Percentiles rank a stretch among this genome's conserved stretches.
These are phyloP conservation scores for Mermis nigrescens DNA, from an alignment of 2,888 invertebrate genomes.

Conservation along the genomic window DNA sequence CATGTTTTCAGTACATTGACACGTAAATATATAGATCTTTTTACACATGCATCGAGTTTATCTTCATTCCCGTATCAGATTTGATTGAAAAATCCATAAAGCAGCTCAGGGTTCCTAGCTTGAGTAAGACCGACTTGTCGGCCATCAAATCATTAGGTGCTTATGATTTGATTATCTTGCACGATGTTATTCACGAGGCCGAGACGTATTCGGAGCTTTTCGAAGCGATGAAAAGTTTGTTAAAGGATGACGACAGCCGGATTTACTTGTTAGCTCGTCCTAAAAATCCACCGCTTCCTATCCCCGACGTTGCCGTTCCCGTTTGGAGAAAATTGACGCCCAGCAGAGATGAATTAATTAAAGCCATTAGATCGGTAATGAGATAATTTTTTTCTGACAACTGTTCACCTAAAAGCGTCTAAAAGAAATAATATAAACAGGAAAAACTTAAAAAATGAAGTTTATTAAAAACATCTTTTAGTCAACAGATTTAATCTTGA, in stretches of 20 bases:
- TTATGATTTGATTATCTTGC: constrained; percentile 11
- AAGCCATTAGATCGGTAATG: constrained; percentile 2
- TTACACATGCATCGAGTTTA: too few species aligned
- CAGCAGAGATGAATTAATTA: constrained; percentile 11
- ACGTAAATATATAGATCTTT: too few species aligned
- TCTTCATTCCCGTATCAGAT: background rate
- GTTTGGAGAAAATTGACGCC: constrained; percentile 12
- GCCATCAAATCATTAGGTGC: constrained; percentile 6
- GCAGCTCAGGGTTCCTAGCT: background rate
- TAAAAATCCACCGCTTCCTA: constrained; percentile 13
- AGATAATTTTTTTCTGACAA: too few species aligned
- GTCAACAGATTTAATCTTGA: too few species aligned
- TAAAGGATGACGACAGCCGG: constrained; percentile 4
- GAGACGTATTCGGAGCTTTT: constrained; percentile 1
- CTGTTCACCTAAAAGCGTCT: too few species aligned
- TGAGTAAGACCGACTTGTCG: background rate
- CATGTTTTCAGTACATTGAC: too few species aligned
- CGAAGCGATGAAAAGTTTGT: background rate
- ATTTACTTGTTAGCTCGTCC: constrained; percentile 10
- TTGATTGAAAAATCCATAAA: background rate
- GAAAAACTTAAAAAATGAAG: too few species aligned
- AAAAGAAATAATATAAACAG: too few species aligned
- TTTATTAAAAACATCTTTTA: too few species aligned
- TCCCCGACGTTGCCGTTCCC: constrained; percentile 12
- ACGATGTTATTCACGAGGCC: constrained; percentile 11